phyloP scores from a whole-genome alignment of 2,113 vertebrate genomes.

The Gavialis gangeticus region DNA sequence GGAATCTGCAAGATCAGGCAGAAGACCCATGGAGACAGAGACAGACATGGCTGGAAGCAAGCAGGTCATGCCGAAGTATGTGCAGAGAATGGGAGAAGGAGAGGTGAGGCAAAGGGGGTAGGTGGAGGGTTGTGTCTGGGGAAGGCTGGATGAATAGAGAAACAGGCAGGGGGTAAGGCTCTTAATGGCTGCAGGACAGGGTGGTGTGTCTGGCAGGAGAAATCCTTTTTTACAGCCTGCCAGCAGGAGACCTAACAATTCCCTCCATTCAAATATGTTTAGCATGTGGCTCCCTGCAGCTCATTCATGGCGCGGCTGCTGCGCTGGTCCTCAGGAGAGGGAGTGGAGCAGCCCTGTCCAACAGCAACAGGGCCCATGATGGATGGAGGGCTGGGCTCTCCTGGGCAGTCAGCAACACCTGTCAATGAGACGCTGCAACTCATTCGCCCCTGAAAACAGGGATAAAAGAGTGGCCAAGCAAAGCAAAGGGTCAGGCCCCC shows the following conservation, averaged over 20 bases:
- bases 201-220: not conserved
- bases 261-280: not conserved
- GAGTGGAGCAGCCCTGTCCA: not conserved
- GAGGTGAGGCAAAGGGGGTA: not conserved
- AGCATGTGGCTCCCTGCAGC: not conserved
- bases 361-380: not conserved
- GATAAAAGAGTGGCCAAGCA: not conserved
- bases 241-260: not conserved
- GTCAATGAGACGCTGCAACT: not conserved
- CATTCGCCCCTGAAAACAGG: rapidly evolving
- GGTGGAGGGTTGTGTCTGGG: not conserved
- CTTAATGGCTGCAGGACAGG: not conserved
- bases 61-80: not conserved
- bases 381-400: not conserved
- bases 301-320: not conserved
- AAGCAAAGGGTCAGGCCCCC: not conserved
- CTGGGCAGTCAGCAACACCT: not conserved
- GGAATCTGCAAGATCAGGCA: too few species aligned
- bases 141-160: not conserved
- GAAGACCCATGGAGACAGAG: not conserved
- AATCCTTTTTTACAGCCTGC: not conserved
- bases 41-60: not conserved
- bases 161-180: not conserved
- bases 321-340: not conserved
- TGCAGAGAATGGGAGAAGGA: not conserved